Conservation (phyloP, 2,797 vertebrate species). For the Molossus molossus region DNA sequence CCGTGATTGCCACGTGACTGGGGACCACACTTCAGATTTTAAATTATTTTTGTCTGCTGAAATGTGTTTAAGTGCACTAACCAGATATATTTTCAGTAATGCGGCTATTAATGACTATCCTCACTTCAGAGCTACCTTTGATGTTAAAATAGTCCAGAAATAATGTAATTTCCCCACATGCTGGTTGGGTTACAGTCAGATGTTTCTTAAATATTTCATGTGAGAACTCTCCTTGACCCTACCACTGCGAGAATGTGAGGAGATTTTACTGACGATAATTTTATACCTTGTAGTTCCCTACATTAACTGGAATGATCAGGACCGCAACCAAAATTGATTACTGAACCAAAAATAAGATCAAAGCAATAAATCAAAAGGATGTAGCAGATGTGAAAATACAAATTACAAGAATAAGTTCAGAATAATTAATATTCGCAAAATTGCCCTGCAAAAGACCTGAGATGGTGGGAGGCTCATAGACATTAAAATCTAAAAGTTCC, state of each 20-base stretch:
- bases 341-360: slow-evolving; percentile 87
- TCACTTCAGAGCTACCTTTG: slow-evolving; percentile 87
- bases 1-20: slow-evolving; percentile 89
- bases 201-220: slow-evolving; percentile 91
- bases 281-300: slow-evolving; percentile 85
- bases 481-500: slow-evolving; percentile 83
- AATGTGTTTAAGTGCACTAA: slow-evolving; percentile 88
- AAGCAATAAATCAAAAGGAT: slow-evolving; percentile 86
- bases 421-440: slow-evolving; percentile 85
- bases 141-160: slow-evolving; percentile 89
- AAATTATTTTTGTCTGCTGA: slow-evolving; percentile 88
- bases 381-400: slow-evolving; percentile 85
- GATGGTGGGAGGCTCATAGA: slow-evolving; percentile 55
- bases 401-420: slow-evolving; percentile 81
- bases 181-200: slow-evolving; percentile 87
- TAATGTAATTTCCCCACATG: slow-evolving; percentile 87
- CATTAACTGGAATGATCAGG: slow-evolving; percentile 84
- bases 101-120: slow-evolving; percentile 89
- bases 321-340: slow-evolving; percentile 82
- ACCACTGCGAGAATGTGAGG: slow-evolving; percentile 86
- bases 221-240: slow-evolving; percentile 88
- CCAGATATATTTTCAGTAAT: slow-evolving; percentile 87
- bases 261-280: slow-evolving; percentile 88
- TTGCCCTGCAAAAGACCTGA: slow-evolving; percentile 69
- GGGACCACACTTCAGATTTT: slow-evolving; percentile 88